Percentiles rank a stretch among this genome's conserved stretches.
Conservation (phyloP, 2,888 invertebrate species). For the Lasioglossum oenotherae region DNA sequence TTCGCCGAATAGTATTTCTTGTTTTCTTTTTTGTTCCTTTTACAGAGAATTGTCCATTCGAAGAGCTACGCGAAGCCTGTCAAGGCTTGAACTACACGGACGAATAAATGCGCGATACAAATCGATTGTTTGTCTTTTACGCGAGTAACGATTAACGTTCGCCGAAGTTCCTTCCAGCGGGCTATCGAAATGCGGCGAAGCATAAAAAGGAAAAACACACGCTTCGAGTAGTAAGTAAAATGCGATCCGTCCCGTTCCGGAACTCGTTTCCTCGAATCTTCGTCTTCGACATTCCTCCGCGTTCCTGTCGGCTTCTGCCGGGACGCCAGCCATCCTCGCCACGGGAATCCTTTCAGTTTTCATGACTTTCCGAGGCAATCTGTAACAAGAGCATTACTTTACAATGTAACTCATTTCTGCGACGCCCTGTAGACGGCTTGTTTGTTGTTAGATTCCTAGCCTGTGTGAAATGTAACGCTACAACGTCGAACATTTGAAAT, state of each 20-base stretch:
- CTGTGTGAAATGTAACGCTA: too few species aligned
- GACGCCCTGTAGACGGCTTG: too few species aligned
- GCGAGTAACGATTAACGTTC: conserved; percentile 14
- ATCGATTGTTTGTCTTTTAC: conserved; percentile 58
- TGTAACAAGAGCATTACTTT: conserved; percentile 25
- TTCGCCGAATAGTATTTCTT: background rate
- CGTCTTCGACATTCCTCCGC: conserved; percentile 34
- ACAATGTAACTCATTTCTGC: too few species aligned
- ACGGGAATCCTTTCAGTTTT: conserved; percentile 43
- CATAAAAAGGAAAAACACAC: conserved; percentile 19
- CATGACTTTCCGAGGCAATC: conserved; percentile 67
- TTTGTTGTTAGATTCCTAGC: too few species aligned
- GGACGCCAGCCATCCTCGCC: conserved; percentile 18
- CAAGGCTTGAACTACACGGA: background rate
- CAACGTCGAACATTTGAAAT: background rate
- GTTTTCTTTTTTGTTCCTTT: background rate
- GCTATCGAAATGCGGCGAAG: background rate
- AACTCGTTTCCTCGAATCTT: conserved; percentile 27
- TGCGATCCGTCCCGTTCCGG: conserved; percentile 8
- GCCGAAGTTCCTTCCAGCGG: conserved; percentile 2
- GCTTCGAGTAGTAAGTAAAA: conserved; percentile 19
- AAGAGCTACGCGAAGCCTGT: background rate
- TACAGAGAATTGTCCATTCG: background rate
- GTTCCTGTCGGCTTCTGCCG: background rate
- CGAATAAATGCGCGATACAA: conserved; percentile 14